phyloP scores from a whole-genome alignment of 2,888 invertebrate genomes.

The Parnassius apollo region DNA sequence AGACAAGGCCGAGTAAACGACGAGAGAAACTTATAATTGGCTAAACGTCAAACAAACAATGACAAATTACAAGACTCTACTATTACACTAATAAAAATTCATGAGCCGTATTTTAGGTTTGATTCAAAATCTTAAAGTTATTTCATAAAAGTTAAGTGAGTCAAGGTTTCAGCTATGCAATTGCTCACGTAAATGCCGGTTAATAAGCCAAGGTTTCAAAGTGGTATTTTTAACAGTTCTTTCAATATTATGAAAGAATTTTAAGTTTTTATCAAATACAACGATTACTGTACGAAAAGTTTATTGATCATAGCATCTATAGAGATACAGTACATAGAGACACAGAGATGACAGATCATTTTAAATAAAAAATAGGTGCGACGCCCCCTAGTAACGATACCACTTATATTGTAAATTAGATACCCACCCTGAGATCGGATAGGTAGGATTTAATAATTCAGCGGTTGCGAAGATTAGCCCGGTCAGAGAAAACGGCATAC shows the following conservation, averaged over 20 bases:
- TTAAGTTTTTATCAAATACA: too few species aligned
- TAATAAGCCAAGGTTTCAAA: slow-evolving; percentile 1
- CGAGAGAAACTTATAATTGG: slow-evolving; percentile 43
- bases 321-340: too few species aligned
- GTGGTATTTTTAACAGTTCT: background rate
- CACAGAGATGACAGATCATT: too few species aligned
- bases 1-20: background rate
- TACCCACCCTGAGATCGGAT: too few species aligned
- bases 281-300: too few species aligned
- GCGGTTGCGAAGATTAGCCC: too few species aligned
- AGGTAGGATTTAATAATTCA: too few species aligned
- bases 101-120: slow-evolving; percentile 64
- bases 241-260: background rate
- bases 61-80: slow-evolving; percentile 58
- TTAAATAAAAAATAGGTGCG: too few species aligned
- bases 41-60: slow-evolving; percentile 63
- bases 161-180: slow-evolving; percentile 36
- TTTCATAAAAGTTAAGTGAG: slow-evolving; percentile 47
- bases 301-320: too few species aligned
- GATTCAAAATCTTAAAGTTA: slow-evolving; percentile 59
- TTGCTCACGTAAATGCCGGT: slow-evolving; percentile 4
- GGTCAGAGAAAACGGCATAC: too few species aligned
- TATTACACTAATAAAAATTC: slow-evolving; percentile 65
- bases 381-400: too few species aligned
- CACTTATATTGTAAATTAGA: too few species aligned